Evolutionary conservation across 2,797 vertebrate genomes (phyloP).

Genomic region (Erethizon dorsatum): DNA sequence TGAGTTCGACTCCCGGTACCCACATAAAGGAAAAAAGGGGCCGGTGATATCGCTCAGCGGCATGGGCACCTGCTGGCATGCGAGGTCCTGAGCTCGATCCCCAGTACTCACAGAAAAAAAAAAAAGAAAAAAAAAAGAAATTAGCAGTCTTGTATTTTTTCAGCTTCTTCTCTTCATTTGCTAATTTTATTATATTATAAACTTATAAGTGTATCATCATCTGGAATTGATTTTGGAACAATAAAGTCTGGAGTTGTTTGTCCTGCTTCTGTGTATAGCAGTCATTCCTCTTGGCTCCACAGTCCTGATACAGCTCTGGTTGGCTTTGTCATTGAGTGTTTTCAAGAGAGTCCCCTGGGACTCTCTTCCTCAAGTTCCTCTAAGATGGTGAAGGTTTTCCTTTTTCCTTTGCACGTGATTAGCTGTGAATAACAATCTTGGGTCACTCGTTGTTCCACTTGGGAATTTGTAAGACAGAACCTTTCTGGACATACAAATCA

Average conservation of each 20-base stretch:
- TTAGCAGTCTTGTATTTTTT: conserved; percentile 2
- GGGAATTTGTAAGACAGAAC: conserved; percentile 17
- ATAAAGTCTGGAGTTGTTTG: not conserved
- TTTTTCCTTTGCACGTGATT: not conserved
- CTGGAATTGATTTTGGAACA: not conserved
- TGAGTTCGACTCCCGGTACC: no score
- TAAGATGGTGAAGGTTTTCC: not conserved
- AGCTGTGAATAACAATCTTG: not conserved
- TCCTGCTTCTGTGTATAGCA: conserved; percentile 32
- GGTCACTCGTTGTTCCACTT: not conserved
- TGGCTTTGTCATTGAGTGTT: not conserved
- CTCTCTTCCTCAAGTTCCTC: not conserved
- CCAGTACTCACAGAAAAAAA: no score
- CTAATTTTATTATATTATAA: conserved; percentile 16
- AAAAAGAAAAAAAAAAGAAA: not conserved
- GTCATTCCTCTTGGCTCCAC: not conserved
- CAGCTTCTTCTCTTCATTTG: not conserved
- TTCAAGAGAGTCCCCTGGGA: not conserved
- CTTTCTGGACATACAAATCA: not conserved
- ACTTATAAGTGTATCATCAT: not conserved
- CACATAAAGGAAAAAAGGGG: no score
- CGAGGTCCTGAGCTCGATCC: no score
- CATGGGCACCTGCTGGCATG: no score
- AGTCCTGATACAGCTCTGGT: not conserved
- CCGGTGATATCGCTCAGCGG: no score